Base-by-base conservation (phyloP, 1,140 invertebrate genomes). In the Berghia stephanieae region DNA sequence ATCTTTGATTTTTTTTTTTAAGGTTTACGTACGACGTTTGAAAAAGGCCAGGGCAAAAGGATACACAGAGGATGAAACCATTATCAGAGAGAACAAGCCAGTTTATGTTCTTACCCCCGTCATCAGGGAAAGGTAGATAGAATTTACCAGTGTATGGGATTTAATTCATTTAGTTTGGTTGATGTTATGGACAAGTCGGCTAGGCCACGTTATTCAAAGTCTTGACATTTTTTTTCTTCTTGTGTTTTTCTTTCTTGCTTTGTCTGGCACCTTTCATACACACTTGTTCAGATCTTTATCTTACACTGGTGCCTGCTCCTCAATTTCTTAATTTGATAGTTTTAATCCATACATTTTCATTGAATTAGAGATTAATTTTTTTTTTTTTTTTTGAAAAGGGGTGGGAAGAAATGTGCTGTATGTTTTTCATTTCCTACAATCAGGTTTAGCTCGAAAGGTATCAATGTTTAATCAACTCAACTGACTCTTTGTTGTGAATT, bases 41-140 rank as follows among this genome's bases (percentile, higher is more conserved):
- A 93, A 92, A 73, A 92, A 92, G 83, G 95, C 96, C 0, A 92
- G 93, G 81, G 93, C 93, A 1, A 92, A 96, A 85, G 92, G 91
- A 79, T 95, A 99, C 89, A 93, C 93, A 85, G 92, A 93, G 78
- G 91, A 92, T 70, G 92, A 95, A 86, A 93, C 92, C 78, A 92
- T 93, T 84, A 93, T 95, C 77, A 88, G 95, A 75, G 92, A 92
- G 10, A 94, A 96, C 86, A 94, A 94, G 89, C 97, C 97, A 13
- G 92, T 92, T 73, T 92, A 98, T 71, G 95, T 94, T 84, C 91
- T 99, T 73, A 97, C 99, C 91, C 96, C 98, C 85, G 96, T 99
- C 83, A 96, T 99, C 0, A 98, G 97, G 90, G 98, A 99, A 90
- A 92, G 97, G 90, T 92, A 87, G 31, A 55, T 79, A 60, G 34